Conservation (phyloP, 2,113 vertebrate species). For the Indicator maculatus region DNA sequence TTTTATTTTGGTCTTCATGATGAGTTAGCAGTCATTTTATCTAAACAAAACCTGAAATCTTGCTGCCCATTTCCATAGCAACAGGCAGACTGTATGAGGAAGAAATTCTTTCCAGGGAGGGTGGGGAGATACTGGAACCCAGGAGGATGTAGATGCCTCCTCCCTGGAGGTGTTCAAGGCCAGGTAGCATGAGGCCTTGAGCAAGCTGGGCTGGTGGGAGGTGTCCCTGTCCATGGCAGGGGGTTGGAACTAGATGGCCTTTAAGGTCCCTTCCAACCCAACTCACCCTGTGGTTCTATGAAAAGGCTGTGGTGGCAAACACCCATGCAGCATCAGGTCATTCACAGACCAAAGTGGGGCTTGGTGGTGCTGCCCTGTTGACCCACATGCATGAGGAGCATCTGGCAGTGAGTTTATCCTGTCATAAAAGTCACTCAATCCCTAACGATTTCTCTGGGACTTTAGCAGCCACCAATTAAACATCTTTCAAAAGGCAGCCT, state of each 20-base stretch:
- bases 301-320: neutral
- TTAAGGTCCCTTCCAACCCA: no score
- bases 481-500: constrained; percentile 3
- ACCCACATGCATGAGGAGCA: neutral
- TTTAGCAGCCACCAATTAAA: neutral
- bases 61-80: constrained; percentile 45
- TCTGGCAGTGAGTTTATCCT: neutral
- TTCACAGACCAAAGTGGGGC: neutral
- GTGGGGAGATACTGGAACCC: no score
- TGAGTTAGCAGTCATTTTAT: neutral
- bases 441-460: neutral
- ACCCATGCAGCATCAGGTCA: neutral
- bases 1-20: neutral
- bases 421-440: neutral
- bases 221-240: no score
- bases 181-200: no score
- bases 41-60: neutral
- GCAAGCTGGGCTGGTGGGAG: no score
- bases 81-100: neutral
- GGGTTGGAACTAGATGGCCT: no score
- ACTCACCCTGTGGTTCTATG: no score
- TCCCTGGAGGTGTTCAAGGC: no score
- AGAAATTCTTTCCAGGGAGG: no score
- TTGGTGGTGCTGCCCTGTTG: neutral
- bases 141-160: no score